Conservation (phyloP, 2,888 invertebrate species). For the Melanotus villosus region DNA sequence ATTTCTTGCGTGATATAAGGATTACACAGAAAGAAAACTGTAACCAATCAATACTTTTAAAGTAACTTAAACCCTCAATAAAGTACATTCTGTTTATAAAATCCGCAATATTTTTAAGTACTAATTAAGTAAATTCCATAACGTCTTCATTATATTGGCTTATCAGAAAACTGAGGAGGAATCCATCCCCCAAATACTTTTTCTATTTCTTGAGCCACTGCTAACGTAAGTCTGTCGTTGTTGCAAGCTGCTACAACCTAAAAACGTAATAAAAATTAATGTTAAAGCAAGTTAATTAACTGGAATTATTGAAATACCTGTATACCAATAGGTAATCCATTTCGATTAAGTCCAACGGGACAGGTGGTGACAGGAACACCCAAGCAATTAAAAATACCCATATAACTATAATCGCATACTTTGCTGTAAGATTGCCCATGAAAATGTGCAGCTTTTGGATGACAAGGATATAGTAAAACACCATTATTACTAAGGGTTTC, state of each 20-base stretch:
- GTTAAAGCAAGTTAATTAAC: too few species aligned
- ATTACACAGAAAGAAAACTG: too few species aligned
- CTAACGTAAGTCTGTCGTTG: constrained; percentile 84
- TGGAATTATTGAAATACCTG: constrained; percentile 66
- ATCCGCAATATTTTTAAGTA: too few species aligned
- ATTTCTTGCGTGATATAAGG: too few species aligned
- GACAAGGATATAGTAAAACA: constrained; percentile 79
- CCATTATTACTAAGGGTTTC: constrained; percentile 77
- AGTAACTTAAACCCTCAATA: too few species aligned
- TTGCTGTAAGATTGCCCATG: constrained; percentile 78
- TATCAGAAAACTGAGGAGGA: constrained; percentile 68
- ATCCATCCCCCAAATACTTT: constrained; percentile 89
- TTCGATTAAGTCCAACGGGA: constrained; percentile 81
- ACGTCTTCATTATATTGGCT: too few species aligned
- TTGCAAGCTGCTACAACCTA: constrained; percentile 74
- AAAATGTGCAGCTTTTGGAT: constrained; percentile 76
- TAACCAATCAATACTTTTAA: too few species aligned
- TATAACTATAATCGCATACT: constrained; percentile 82
- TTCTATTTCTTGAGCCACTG: constrained; percentile 87
- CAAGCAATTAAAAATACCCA: constrained; percentile 85
- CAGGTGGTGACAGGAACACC: constrained; percentile 90
- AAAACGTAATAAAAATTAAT: constrained; percentile 34
- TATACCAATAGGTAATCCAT: constrained; percentile 83
- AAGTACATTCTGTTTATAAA: too few species aligned
- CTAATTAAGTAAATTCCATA: too few species aligned